These are phyloP conservation scores for Oryzias celebensis DNA, from an alignment of 2,113 vertebrate genomes.

Conservation along the genomic window DNA sequence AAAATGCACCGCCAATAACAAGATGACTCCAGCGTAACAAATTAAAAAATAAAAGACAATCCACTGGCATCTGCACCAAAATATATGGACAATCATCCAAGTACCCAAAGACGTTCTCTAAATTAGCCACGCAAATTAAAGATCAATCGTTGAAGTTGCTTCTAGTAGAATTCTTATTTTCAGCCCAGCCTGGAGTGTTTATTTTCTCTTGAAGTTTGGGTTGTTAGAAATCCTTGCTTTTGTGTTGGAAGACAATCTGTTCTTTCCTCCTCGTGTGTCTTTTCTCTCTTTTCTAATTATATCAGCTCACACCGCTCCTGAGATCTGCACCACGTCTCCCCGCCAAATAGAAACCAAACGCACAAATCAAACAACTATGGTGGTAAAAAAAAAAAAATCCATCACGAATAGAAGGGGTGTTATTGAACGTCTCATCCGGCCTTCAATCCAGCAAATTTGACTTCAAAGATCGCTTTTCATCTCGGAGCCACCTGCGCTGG, in stretches of 20 bases:
- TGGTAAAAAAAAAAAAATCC: too few species aligned
- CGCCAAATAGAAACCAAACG: neutral
- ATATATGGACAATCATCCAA: neutral
- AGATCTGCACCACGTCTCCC: neutral
- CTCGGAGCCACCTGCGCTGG: too few species aligned
- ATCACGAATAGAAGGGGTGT: too few species aligned
- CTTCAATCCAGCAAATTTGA: neutral
- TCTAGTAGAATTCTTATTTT: too few species aligned
- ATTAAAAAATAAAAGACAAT: neutral
- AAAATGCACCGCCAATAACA: neutral
- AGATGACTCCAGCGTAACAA: neutral
- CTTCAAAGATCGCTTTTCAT: too few species aligned
- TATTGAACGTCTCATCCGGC: neutral
- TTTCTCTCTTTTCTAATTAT: constrained; percentile 13
- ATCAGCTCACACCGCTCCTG: neutral
- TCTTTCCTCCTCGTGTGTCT: neutral
- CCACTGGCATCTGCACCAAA: constrained; percentile 1
- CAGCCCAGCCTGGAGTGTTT: too few species aligned
- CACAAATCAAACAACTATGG: neutral
- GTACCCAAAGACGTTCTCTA: too few species aligned
- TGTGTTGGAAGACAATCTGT: neutral
- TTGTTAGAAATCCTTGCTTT: neutral
- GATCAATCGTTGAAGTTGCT: too few species aligned
- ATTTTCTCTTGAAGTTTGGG: too few species aligned
- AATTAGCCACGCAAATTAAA: too few species aligned